phyloP scores from a whole-genome alignment of 2,888 invertebrate genomes.

The Lithophane ornitopus region DNA sequence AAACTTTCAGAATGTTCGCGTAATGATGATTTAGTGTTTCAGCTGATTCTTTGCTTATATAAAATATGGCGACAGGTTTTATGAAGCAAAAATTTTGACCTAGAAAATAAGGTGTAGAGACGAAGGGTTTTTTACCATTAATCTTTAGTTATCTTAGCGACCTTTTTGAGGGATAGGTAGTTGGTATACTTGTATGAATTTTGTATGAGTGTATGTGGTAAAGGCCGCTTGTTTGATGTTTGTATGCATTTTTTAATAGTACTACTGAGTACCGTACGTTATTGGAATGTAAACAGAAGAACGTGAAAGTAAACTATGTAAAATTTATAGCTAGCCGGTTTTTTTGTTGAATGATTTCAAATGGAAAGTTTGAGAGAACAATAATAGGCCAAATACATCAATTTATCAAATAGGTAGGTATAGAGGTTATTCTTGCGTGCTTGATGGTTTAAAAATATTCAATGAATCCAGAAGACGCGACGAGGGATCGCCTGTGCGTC shows the following conservation, averaged over 20 bases:
- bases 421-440: not conserved
- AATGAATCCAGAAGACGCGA: not conserved
- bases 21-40: slow-evolving; percentile 52
- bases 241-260: slow-evolving; percentile 17
- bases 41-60: slow-evolving; percentile 18
- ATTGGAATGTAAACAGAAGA: slow-evolving; percentile 18
- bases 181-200: slow-evolving; percentile 24
- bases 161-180: slow-evolving; percentile 13
- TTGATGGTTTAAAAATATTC: not conserved
- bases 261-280: not conserved
- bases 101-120: slow-evolving; percentile 23
- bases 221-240: slow-evolving; percentile 12
- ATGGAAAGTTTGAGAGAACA: not conserved
- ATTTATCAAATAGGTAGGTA: not conserved
- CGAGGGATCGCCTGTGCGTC: not conserved
- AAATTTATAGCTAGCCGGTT: not conserved
- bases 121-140: slow-evolving; percentile 25
- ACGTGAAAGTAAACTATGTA: not conserved
- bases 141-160: slow-evolving; percentile 37
- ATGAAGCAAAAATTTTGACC: slow-evolving; percentile 11
- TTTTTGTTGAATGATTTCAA: not conserved
- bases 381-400: not conserved
- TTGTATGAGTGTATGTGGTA: slow-evolving; percentile 7
- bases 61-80: slow-evolving; percentile 42
- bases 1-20: slow-evolving; percentile 38